A percentile compares a stretch with the other conserved stretches of the same genome.
phyloP scores from a whole-genome alignment of 1,140 invertebrate genomes.

The Vanessa atalanta region DNA sequence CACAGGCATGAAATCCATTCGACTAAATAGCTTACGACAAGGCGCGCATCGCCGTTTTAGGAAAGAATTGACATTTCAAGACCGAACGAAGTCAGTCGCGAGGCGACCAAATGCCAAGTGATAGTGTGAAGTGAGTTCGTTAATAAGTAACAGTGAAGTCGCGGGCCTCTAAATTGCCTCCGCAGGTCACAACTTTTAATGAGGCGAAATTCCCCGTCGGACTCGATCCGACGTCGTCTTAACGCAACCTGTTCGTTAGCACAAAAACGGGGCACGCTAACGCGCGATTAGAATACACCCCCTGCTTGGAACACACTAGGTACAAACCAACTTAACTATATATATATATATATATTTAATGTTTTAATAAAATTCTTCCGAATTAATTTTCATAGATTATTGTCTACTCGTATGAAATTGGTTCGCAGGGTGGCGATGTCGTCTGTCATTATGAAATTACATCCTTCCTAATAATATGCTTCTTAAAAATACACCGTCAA shows the following conservation, averaged over 20 bases:
- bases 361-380: background rate
- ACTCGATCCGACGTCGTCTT: conserved; percentile 68
- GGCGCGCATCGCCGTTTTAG: conserved; percentile 14
- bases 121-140: conserved; percentile 54
- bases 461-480: no score
- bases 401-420: no score
- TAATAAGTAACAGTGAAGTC: conserved; percentile 66
- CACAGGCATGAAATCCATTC: background rate
- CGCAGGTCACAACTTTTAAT: conserved; percentile 78
- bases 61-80: conserved; percentile 25
- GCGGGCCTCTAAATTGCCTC: conserved; percentile 71
- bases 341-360: background rate
- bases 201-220: conserved; percentile 75
- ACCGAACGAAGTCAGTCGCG: conserved; percentile 17
- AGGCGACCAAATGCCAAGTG: conserved; percentile 28
- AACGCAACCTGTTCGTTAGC: conserved; percentile 79
- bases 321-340: background rate
- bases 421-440: no score
- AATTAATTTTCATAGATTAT: background rate
- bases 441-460: no score
- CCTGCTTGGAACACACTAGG: conserved; percentile 54
- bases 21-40: background rate
- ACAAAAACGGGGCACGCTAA: conserved; percentile 77
- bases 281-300: conserved; percentile 79
- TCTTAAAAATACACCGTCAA: no score